Evolutionary conservation across 1,140 invertebrate genomes (phyloP), one percentile per base, ranked within the genome.

Genomic region (Penaeus indicus): DNA sequence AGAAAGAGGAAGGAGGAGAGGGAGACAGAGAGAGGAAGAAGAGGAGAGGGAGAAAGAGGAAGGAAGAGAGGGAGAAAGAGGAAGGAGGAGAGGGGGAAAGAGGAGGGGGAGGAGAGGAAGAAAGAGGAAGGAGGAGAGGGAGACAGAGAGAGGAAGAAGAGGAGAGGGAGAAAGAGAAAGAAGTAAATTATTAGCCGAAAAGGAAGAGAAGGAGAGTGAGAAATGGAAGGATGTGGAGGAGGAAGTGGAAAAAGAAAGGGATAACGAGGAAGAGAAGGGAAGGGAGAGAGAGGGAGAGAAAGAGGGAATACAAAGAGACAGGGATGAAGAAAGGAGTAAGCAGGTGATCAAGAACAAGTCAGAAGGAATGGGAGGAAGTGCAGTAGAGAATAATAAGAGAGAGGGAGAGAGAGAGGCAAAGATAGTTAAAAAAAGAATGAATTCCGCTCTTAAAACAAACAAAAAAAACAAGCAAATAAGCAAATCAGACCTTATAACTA

Each of bases 1-100:
- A 64, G 63, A 64, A 64, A 64, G 63, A 64, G 63, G n/a, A 64
- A 64, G 63, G n/a, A n/a, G n/a, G n/a, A 64, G 63, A 64, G 63
- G n/a, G 63, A 64, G 63, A 64, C 16, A 64, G 63, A 64, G 63
- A 64, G 63, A 64, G 63, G n/a, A n/a, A 64, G 63, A 64, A n/a
- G n/a, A n/a, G n/a, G 63, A 64, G 63, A 64, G 63, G n/a, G 63
- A 64, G 63, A 64, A n/a, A 64, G 63, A 64, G 63, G n/a, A n/a
- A 64, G 63, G n/a, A n/a, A 64, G 63, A 64, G 63, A 64, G 63
- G n/a, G 63, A 64, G 63, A 64, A n/a, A 64, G 63, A 64, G 63
- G n/a, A n/a, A 64, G 63, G n/a, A n/a, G n/a, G 63, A 64, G 63
- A 64, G 63, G n/a, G 63, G n/a, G 63, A 64, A n/a, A 64, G 63